A percentile compares a stretch with the other conserved stretches of the same genome.
Evolutionary conservation across 2,888 invertebrate species (phyloP).

Genomic region (Diadromus collaris): DNA sequence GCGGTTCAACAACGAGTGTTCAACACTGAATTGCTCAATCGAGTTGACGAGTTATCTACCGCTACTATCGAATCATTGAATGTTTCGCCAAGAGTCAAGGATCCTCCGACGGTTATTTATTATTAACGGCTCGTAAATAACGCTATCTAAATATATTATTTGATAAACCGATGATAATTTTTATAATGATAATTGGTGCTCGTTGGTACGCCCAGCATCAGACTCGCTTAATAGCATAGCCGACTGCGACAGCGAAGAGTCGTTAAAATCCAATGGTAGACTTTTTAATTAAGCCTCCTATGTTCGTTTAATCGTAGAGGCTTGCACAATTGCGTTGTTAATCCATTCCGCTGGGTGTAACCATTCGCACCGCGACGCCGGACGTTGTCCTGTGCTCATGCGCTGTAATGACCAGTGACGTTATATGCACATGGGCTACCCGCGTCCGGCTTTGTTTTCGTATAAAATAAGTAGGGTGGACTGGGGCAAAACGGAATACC

Average conservation of each 20-base stretch:
- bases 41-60: background rate
- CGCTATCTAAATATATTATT: background rate
- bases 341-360: background rate
- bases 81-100: background rate
- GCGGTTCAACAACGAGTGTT: background rate
- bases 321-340: slow-evolving; percentile 49
- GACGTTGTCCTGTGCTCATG: slow-evolving; percentile 10
- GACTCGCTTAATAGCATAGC: slow-evolving; percentile 8
- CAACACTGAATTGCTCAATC: background rate
- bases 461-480: background rate
- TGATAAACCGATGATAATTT: background rate
- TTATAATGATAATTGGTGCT: background rate
- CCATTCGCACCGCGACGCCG: slow-evolving; percentile 14
- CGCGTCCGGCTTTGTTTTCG: slow-evolving; percentile 9
- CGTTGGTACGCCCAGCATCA: background rate
- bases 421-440: background rate
- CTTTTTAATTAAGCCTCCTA: slow-evolving; percentile 20
- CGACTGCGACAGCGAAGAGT: slow-evolving; percentile 32
- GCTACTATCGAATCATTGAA: background rate
- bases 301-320: slow-evolving; percentile 23
- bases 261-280: slow-evolving; percentile 40
- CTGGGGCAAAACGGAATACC: no score
- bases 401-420: slow-evolving; percentile 24
- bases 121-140: background rate
- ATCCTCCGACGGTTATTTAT: background rate